Evolutionary conservation across 37 sponge, comb jelly and placozoan genomes (phyloP), one percentile per base, ranked within the genome.

Genomic region (Ephydatia muelleri): DNA sequence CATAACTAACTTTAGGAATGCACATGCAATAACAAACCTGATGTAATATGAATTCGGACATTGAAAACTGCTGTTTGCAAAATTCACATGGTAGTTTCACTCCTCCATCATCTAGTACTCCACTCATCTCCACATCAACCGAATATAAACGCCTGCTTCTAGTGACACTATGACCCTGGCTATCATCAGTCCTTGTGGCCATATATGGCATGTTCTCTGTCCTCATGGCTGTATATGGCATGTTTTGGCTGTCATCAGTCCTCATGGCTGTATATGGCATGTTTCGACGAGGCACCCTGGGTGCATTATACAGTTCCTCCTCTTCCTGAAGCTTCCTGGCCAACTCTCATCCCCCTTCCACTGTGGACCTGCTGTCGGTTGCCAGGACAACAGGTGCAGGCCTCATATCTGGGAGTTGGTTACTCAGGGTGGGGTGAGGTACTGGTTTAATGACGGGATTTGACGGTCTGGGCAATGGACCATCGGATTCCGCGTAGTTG

Each of bases 51-150:
- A 83, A 36, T 9, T 66, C n/a, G 27, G 65, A 57, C 35, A 88
- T 77, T 34, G 79, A 75, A 22, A 83, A 38, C 23, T 36, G 36
- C 71, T 49, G 78, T 0, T 83, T 0, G 47, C 84, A 89, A 40
- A 70, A 71, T 65, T 89, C 81, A 29, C 84, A 89, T 1, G 89
- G 89, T 21, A 83, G 43, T 32, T 73, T 43, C 26, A 66, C 80
- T 39, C 14, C 69, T 0, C 19, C 40, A 21, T 35, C 49, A 22
- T 77, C 64, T n/a, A 37, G 12, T 37, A 13, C 0, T 16, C 48
- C 47, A 29, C 0, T 38, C 78, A 40, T 76, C 48, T 23, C 12
- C 22, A 19, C 13, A 8, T 47, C 34, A 9, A 37, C 11, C 48
- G 16, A 1, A 16, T 37, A 14, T 14, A 11, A 29, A 19, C 29